Evolutionary conservation across 2,113 vertebrate species (phyloP).

Genomic region (Stomatorhinus ivindoensis): DNA sequence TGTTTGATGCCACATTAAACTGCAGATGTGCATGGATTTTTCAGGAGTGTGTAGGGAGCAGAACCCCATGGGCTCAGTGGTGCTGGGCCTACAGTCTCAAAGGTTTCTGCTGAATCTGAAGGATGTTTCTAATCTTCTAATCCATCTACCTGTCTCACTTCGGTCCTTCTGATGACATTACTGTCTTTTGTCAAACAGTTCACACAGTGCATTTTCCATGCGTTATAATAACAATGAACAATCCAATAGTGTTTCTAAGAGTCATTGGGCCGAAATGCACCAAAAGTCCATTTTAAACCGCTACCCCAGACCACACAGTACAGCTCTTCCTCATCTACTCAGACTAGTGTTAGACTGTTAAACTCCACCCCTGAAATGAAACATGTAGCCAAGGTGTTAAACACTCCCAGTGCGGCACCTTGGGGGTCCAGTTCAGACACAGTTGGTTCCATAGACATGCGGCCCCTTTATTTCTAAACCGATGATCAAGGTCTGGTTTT

Average conservation of each 20-base stretch:
- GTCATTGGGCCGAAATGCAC: not conserved
- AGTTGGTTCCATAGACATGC: not conserved
- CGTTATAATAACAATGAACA: not conserved
- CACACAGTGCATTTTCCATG: not conserved
- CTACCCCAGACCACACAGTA: not conserved
- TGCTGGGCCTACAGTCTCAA: not conserved
- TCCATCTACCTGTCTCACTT: not conserved
- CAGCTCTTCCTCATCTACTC: not conserved
- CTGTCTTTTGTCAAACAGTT: not conserved
- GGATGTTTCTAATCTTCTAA: not conserved
- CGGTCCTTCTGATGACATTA: not conserved
- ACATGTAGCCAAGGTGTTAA: not conserved
- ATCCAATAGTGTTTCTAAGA: not conserved
- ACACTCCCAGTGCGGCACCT: no score
- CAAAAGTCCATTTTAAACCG: not conserved
- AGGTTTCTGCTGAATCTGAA: not conserved
- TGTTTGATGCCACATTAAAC: conserved; percentile 46
- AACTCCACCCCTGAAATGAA: not conserved
- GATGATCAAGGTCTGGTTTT: not conserved
- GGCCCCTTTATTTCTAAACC: not conserved
- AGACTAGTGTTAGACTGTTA: not conserved
- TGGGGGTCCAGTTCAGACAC: not conserved
- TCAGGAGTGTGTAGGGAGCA: conserved; percentile 11
- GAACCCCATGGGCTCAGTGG: not conserved
- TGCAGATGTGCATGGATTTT: conserved; percentile 38